phyloP scores from a whole-genome alignment of 2,797 vertebrate species.

The Nyctalus aviator region DNA sequence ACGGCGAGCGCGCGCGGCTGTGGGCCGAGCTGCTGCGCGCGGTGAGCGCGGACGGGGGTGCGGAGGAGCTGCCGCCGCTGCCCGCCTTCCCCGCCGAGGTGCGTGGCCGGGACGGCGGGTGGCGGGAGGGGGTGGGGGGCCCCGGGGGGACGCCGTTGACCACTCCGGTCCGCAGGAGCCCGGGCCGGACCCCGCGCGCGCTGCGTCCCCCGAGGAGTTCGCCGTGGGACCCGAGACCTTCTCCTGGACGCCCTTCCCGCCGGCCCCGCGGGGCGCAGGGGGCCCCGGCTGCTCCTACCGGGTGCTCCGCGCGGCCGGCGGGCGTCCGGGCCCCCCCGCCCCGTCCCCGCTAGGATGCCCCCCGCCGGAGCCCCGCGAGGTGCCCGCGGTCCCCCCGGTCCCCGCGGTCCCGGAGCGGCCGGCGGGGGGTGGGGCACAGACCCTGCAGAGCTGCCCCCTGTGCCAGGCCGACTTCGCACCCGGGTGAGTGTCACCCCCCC shows the following conservation, averaged over 20 bases:
- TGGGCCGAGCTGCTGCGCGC: slow-evolving; percentile 69
- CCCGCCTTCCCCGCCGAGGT: slow-evolving; percentile 60
- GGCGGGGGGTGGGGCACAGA: rapidly evolving
- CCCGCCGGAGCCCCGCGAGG: rapidly evolving
- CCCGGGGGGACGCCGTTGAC: neutral
- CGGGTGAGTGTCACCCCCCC: slow-evolving; percentile 86
- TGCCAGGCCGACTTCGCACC: slow-evolving; percentile 90
- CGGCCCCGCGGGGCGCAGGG: neutral
- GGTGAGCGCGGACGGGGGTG: neutral
- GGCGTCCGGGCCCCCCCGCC: neutral
- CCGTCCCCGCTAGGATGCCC: neutral
- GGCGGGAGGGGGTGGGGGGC: too few relatives aligned
- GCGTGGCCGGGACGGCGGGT: neutral
- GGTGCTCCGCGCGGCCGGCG: neutral
- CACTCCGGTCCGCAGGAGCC: slow-evolving; percentile 62
- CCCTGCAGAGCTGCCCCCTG: slow-evolving; percentile 92
- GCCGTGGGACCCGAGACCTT: slow-evolving; percentile 79
- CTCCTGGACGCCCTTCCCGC: slow-evolving; percentile 85
- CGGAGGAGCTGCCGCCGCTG: slow-evolving; percentile 32
- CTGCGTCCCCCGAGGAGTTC: slow-evolving; percentile 77
- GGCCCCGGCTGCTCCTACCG: rapidly evolving
- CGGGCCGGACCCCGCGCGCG: neutral
- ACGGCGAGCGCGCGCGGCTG: neutral
- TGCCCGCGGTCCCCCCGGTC: rapidly evolving
- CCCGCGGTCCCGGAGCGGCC: neutral